Conservation (phyloP, 2,888 invertebrate species). For the Drosophila heteroneura region DNA sequence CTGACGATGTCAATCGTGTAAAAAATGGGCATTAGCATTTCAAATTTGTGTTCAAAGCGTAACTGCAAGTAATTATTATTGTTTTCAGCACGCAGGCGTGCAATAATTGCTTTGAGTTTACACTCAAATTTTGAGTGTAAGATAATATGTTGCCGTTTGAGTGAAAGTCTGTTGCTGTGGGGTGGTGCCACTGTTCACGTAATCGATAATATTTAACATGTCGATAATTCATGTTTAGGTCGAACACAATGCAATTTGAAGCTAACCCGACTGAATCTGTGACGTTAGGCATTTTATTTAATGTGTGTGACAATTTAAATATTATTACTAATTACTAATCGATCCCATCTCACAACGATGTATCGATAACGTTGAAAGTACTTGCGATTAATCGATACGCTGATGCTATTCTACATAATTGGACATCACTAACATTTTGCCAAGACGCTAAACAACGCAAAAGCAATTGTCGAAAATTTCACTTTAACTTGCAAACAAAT, state of each 20-base stretch:
- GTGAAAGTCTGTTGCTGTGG: background rate
- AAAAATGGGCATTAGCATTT: background rate
- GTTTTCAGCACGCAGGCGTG: slow-evolving; percentile 14
- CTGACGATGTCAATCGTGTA: background rate
- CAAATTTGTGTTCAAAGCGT: background rate
- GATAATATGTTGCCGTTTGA: slow-evolving; percentile 1
- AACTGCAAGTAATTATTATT: background rate
- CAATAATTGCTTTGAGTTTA: background rate
- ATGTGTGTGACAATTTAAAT: background rate
- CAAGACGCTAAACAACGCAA: slow-evolving; percentile 59
- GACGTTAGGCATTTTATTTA: background rate
- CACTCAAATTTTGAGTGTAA: slow-evolving; percentile 42
- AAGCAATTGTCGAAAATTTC: slow-evolving; percentile 41
- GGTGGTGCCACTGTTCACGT: slow-evolving; percentile 10
- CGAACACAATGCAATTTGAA: background rate
- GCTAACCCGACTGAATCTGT: background rate
- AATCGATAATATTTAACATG: background rate
- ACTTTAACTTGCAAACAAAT: slow-evolving; percentile 28
- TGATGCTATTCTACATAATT: background rate
- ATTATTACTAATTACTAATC: background rate
- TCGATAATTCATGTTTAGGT: background rate
- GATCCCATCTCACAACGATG: background rate
- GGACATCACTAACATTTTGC: slow-evolving; percentile 31
- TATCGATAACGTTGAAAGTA: slow-evolving; percentile 3
- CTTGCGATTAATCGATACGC: slow-evolving; percentile 21